These are phyloP conservation scores for Xestia c-nigrum DNA, from an alignment of 2,888 invertebrate genomes.

Conservation along the genomic window DNA sequence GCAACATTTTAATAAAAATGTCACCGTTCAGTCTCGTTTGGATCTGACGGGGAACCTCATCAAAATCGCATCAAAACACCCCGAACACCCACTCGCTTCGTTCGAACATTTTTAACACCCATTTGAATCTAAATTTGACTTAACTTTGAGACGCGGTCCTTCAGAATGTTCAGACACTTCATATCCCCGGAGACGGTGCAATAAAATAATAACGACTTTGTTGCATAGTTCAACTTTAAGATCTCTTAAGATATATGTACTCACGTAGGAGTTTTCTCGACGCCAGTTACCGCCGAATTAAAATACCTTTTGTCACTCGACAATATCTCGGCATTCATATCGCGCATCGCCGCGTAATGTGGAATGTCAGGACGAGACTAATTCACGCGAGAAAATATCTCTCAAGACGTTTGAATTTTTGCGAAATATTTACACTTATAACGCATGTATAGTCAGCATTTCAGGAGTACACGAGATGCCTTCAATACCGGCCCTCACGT, in stretches of 20 bases:
- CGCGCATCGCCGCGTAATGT: constrained; percentile 73
- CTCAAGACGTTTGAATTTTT: constrained; percentile 78
- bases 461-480: constrained; percentile 71
- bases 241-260: constrained; percentile 45
- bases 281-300: constrained; percentile 74
- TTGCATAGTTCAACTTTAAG: constrained; percentile 70
- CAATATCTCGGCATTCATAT: constrained; percentile 74
- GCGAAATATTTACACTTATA: constrained; percentile 70
- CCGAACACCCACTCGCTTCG: constrained; percentile 78
- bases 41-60: constrained; percentile 77
- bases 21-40: constrained; percentile 69
- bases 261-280: constrained; percentile 60
- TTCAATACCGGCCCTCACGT: constrained; percentile 66
- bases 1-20: constrained; percentile 83
- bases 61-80: constrained; percentile 85
- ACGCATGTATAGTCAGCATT: constrained; percentile 66
- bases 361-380: constrained; percentile 82
- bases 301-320: constrained; percentile 74
- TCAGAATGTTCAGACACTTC: constrained; percentile 70
- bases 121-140: constrained; percentile 84
- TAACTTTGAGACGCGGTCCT: constrained; percentile 76
- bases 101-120: constrained; percentile 83
- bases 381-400: constrained; percentile 86
- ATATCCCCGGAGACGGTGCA: constrained; percentile 75
- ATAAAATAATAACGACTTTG: constrained; percentile 80